These are phyloP conservation scores for Elaphurus davidianus DNA, from an alignment of 2,113 vertebrate species.

Conservation along the genomic window DNA sequence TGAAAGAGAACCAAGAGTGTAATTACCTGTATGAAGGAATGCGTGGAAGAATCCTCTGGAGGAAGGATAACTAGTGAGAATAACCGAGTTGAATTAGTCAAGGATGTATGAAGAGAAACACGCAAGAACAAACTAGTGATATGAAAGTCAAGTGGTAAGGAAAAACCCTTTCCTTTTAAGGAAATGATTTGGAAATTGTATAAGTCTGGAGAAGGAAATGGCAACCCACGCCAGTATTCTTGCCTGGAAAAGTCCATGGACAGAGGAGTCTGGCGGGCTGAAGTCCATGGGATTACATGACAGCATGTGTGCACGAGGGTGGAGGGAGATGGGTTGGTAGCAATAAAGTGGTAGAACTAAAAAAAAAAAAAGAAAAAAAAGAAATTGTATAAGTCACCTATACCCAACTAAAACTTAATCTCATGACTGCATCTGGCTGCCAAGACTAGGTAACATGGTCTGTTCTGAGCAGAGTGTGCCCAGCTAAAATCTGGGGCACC, in stretches of 20 bases:
- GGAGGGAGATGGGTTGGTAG: too few species aligned
- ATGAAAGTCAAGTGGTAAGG: not conserved
- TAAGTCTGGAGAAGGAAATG: not conserved
- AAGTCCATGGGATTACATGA: too few species aligned
- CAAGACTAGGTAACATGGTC: not conserved
- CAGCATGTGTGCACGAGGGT: too few species aligned
- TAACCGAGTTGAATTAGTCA: not conserved
- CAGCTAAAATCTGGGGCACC: not conserved
- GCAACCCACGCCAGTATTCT: too few species aligned
- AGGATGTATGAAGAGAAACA: not conserved
- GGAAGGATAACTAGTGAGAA: not conserved
- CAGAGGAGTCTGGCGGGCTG: too few species aligned
- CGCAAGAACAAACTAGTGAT: not conserved
- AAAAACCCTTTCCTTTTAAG: not conserved
- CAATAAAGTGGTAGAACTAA: too few species aligned
- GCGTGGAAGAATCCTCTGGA: not conserved
- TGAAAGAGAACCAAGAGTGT: not conserved
- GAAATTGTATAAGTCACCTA: not conserved
- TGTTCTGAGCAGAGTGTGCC: not conserved
- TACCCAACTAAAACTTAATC: not conserved
- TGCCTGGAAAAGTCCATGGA: too few species aligned
- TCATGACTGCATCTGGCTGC: not conserved
- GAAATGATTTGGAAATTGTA: not conserved
- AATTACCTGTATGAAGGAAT: not conserved
- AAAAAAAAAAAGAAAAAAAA: too few species aligned